Evolutionary conservation across 2,113 vertebrate genomes (phyloP), one percentile per base, ranked within the genome.

Genomic region (Brachyhypopomus gauderio): DNA sequence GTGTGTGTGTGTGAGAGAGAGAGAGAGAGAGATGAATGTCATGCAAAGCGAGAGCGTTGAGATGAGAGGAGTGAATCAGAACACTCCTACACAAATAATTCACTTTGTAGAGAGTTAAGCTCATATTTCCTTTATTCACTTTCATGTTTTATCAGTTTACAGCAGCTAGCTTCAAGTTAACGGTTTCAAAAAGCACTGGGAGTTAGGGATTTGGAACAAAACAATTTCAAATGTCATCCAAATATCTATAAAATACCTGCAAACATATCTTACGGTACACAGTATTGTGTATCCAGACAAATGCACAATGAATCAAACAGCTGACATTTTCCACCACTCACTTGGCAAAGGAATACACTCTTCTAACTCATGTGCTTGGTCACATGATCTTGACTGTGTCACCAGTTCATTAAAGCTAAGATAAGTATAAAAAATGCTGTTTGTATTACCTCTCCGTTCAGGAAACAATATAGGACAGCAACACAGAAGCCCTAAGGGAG

Each of bases 401-500:
- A 27, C 9, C 45, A 52, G 45, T 14, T 52, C 0, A 12, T 52
- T 52, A 41, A 4, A 22, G n/a, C n/a, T 62, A 9, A 19, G 22
- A 20, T 38, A 16, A 22, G 16, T 66, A 52, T 45, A 3, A 14
- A 14, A 52, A 66, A 56, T n/a, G 3, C 14, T 73, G 38, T 59
- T 84, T 41, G 12, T 63, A 95, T 95, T 92, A 99, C 98, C 96
- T 99, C 98, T 86, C 96, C 96, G 19, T 99, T 99, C 89, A 99
- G 90, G 89, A 99, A 99, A 89, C 97, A 99, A 91, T 99, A 99
- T 78, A 99, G 93, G 72, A 98, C 94, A 4, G 96, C 95, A 27
- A 99, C 98, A 69, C 96, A 95, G 86, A 99, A 99, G 48, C 98
- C 98, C 98, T 99, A 81, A 80, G 88, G 48, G 71, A 89, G 38